Conservation (phyloP, 2,888 invertebrate genomes). For the Muscina levida region DNA sequence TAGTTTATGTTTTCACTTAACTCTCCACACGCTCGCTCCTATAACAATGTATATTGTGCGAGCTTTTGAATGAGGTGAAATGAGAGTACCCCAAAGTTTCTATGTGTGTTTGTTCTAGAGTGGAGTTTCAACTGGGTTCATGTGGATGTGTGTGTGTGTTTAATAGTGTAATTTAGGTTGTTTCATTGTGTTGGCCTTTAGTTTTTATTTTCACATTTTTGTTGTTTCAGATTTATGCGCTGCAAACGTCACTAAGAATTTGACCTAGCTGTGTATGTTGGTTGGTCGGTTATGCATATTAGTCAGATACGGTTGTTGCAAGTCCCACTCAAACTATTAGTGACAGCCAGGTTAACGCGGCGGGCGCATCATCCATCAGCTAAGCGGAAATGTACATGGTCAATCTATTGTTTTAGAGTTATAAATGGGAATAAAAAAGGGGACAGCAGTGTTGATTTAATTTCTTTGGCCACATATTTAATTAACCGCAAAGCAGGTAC, state of each 20-base stretch:
- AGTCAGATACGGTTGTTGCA: constrained; percentile 28
- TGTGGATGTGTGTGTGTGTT: neutral
- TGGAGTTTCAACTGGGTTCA: constrained; percentile 13
- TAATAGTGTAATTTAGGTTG: constrained; percentile 35
- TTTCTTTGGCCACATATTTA: too few relatives aligned
- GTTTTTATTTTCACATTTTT: too few relatives aligned
- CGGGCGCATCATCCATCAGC: too few relatives aligned
- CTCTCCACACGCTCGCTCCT: constrained; percentile 30
- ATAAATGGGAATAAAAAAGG: too few relatives aligned
- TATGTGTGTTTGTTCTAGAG: neutral
- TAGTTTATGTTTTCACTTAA: constrained; percentile 64
- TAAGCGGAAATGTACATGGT: too few relatives aligned
- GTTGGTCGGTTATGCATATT: neutral
- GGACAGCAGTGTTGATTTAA: too few relatives aligned
- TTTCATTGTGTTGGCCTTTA: constrained; percentile 25
- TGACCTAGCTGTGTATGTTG: constrained; percentile 40
- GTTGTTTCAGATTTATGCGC: constrained; percentile 14
- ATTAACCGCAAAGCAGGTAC: too few relatives aligned
- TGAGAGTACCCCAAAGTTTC: constrained; percentile 43
- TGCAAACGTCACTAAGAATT: constrained; percentile 45
- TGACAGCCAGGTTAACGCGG: too few relatives aligned
- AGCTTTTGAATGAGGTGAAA: constrained; percentile 29
- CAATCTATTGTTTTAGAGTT: too few relatives aligned
- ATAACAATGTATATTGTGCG: constrained; percentile 8
- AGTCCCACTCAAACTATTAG: neutral